Conservation (phyloP, 2,888 invertebrate species). For the Fragum fragum region DNA sequence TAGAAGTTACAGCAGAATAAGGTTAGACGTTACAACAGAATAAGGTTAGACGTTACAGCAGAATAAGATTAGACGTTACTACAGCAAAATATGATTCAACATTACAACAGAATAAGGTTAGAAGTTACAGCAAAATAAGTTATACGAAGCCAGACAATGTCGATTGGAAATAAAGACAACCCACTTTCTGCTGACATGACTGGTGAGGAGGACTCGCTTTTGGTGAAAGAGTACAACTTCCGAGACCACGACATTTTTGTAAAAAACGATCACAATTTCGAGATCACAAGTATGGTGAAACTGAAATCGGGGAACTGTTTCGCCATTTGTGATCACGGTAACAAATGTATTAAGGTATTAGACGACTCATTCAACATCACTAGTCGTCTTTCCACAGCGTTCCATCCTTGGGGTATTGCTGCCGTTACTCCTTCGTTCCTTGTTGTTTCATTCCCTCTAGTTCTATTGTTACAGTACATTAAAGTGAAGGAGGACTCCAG, state of each 20-base stretch:
- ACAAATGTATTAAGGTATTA: constrained; percentile 36
- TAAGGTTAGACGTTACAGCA: too few relatives aligned
- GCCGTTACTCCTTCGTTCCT: constrained; percentile 30
- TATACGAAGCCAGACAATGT: not conserved
- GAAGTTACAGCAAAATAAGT: too few relatives aligned
- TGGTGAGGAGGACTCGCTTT: constrained; percentile 8
- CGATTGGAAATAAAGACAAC: not conserved
- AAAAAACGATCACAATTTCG: constrained; percentile 30
- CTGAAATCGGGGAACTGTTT: constrained; percentile 22
- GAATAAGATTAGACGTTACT: too few relatives aligned
- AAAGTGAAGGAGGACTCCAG: constrained; percentile 39
- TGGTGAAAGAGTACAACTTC: constrained; percentile 31
- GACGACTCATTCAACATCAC: constrained; percentile 34
- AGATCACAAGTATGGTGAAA: constrained; percentile 36
- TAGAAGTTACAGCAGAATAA: too few relatives aligned
- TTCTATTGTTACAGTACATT: constrained; percentile 47
- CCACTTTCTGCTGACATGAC: not conserved
- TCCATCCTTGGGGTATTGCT: constrained; percentile 46
- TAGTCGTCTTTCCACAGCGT: constrained; percentile 9
- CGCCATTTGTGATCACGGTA: constrained; percentile 44
- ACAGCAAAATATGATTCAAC: too few relatives aligned
- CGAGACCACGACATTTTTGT: constrained; percentile 32
- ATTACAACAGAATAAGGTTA: too few relatives aligned
- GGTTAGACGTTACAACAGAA: too few relatives aligned
- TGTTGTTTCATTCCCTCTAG: constrained; percentile 55